Base-by-base conservation (phyloP, 2,888 invertebrate species). In the Cybosia mesomella region DNA sequence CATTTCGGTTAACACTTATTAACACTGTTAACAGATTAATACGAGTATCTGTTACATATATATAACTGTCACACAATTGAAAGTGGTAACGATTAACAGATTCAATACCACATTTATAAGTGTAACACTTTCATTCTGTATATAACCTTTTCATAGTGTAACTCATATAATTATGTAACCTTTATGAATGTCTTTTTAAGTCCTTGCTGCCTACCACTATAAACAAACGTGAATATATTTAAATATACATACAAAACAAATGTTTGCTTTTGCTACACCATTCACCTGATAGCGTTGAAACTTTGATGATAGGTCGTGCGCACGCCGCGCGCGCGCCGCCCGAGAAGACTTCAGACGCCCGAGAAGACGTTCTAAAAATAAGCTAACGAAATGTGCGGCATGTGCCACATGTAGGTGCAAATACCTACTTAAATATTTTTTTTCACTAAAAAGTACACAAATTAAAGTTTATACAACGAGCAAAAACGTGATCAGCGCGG, bases 221-320 rank as follows among this genome's bases (percentile, higher is more conserved):
- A 49, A 49, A 49, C 49, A n/a, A n/a, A 49, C 49, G 49, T 49
- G 49, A 49, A n/a, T 49, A 49, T 49, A 49, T n/a, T 60, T 39
- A 22, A 60, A 43, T 39, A 49, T 49, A 43, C 4, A 43, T 49
- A n/a, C n/a, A 49, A n/a, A 49, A 7, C 8, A 49, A 49, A n/a
- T n/a, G 49, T 49, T 49, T 49, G 49, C 49, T 49, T 49, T 49
- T 49, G 49, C 8, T 49, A 49, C 49, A 9, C 49, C 49, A 49
- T 49, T 49, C 49, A 49, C n/a, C 49, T 49, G 49, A 49, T 49
- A 49, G 49, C 49, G 49, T n/a, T 49, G 49, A 49, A 49, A 49
- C 49, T 49, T 49, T 49, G 49, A 49, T 49, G 49, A 49, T n/a
- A 49, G 49, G 49, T 49, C 49, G 49, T 49, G 49, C 49, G 49